These are phyloP conservation scores for Calypte anna DNA, from an alignment of 2,113 vertebrate species.

Conservation along the genomic window DNA sequence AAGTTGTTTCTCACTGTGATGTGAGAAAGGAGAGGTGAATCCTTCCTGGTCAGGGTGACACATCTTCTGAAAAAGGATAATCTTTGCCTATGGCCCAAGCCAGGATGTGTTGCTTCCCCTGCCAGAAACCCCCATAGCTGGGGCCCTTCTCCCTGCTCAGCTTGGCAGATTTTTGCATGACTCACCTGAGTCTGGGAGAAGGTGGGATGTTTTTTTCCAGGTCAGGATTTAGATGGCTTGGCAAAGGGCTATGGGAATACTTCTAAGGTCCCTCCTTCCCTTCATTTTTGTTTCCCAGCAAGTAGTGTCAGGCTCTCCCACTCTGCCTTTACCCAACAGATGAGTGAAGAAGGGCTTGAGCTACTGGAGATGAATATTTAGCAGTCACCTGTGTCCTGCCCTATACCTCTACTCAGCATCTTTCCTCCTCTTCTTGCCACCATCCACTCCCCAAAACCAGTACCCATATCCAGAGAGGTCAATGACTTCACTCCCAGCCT, in stretches of 20 bases:
- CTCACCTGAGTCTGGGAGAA: neutral
- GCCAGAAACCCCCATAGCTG: rapidly evolving
- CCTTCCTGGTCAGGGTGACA: neutral
- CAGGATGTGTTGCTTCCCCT: rapidly evolving
- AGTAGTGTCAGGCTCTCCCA: neutral
- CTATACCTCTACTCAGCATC: neutral
- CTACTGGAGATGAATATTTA: rapidly evolving
- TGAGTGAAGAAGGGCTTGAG: neutral
- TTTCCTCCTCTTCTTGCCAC: neutral
- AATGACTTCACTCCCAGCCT: neutral
- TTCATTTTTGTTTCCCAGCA: neutral
- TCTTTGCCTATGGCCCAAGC: rapidly evolving
- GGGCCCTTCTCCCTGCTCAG: neutral
- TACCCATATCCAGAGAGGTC: neutral
- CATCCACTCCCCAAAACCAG: neutral
- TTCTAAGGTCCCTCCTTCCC: neutral
- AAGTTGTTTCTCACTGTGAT: neutral
- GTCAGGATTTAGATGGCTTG: conserved; percentile 42
- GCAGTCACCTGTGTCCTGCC: rapidly evolving
- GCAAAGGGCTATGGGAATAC: conserved; percentile 31
- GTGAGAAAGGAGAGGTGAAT: neutral
- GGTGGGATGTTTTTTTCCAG: conserved; percentile 33
- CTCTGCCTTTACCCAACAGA: rapidly evolving
- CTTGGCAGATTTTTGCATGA: neutral
- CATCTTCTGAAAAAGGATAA: neutral